A percentile compares a stretch with the other conserved stretches of the same genome.
phyloP scores from a whole-genome alignment of 2,113 vertebrate genomes.

The Nannobrachium achirus region DNA sequence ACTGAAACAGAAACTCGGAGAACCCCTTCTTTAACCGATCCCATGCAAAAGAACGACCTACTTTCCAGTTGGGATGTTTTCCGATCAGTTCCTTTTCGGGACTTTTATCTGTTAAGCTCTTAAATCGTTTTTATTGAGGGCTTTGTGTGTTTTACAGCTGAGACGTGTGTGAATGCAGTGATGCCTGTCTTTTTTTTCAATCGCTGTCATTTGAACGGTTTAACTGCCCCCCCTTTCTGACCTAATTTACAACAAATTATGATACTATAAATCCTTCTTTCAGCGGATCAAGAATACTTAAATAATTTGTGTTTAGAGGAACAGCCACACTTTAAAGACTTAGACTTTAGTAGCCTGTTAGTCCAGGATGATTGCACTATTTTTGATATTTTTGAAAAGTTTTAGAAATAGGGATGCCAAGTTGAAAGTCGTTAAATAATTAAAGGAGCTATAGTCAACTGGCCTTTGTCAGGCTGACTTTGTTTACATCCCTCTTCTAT shows the following conservation, averaged over 20 bases:
- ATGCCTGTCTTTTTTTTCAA: constrained; percentile 6
- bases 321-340: too few relatives aligned
- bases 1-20: neutral
- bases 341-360: too few relatives aligned
- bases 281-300: too few relatives aligned
- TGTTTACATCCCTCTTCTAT: too few relatives aligned
- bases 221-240: neutral
- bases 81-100: neutral
- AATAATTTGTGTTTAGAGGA: too few relatives aligned
- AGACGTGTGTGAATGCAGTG: constrained; percentile 11
- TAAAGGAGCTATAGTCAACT: too few relatives aligned
- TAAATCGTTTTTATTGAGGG: constrained; percentile 1
- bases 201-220: constrained; percentile 25
- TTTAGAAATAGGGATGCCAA: too few relatives aligned
- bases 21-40: neutral
- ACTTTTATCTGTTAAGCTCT: constrained; percentile 9
- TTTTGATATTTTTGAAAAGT: too few relatives aligned
- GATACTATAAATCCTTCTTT: constrained; percentile 17
- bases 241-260: constrained; percentile 19
- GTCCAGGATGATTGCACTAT: too few relatives aligned
- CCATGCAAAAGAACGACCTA: neutral
- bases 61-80: constrained; percentile 20
- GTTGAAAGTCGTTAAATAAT: too few relatives aligned
- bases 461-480: too few relatives aligned
- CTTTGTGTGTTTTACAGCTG: constrained; percentile 28